Evolutionary conservation across 2,113 vertebrate species (phyloP).

Genomic region (Halichoerus grypus): DNA sequence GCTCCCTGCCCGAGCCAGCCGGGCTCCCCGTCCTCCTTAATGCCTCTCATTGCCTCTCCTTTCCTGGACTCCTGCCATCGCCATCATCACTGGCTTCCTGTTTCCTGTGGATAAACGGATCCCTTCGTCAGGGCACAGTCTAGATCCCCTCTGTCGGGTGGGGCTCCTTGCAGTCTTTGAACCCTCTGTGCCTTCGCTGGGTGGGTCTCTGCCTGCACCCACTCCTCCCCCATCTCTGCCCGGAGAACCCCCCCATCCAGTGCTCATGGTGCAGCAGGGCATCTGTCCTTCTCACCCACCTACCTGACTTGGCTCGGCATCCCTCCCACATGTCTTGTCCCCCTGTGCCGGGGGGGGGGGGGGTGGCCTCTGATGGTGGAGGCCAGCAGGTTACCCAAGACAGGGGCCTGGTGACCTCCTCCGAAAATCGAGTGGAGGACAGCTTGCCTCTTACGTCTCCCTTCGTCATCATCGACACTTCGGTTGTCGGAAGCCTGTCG

Average conservation of each 20-base stretch:
- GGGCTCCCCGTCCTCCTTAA: background rate
- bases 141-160: background rate
- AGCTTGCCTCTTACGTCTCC: background rate
- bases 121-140: background rate
- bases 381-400: background rate
- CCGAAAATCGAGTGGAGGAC: background rate
- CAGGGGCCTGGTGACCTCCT: background rate
- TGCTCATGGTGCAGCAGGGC: background rate
- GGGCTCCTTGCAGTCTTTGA: background rate
- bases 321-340: background rate
- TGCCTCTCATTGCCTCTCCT: background rate
- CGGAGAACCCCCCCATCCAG: background rate
- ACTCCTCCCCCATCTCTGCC: background rate
- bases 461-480: background rate
- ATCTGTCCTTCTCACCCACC: background rate
- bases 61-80: background rate
- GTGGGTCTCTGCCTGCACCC: background rate
- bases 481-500: background rate
- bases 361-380: background rate
- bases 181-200: background rate
- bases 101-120: conserved; percentile 22
- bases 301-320: background rate
- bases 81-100: background rate
- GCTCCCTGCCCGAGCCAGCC: background rate
- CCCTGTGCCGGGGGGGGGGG: no score